Percentiles rank a stretch among this genome's conserved stretches.
phyloP scores from a whole-genome alignment of 1,140 invertebrate genomes.

The Cecropterus lyciades region DNA sequence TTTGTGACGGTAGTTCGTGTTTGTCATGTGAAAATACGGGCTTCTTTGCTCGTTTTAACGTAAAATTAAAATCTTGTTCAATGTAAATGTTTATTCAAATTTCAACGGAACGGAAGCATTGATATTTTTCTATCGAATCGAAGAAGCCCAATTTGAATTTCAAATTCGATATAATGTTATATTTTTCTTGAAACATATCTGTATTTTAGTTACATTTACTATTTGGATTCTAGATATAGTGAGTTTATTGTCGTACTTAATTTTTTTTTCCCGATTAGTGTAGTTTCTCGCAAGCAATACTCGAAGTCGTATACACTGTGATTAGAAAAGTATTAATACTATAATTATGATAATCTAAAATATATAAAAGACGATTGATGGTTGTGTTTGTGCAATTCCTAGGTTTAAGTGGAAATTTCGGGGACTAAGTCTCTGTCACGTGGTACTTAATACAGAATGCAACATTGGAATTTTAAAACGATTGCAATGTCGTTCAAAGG shows the following conservation, averaged over 20 bases:
- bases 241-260: conserved; percentile 45
- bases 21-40: conserved; percentile 28
- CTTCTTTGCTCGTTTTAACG: conserved; percentile 22
- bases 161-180: not conserved
- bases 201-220: not conserved
- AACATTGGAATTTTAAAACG: not conserved
- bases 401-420: conserved; percentile 65
- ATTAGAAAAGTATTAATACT: conserved; percentile 75
- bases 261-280: conserved; percentile 36
- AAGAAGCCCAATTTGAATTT: conserved; percentile 16
- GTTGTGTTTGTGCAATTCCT: conserved; percentile 83
- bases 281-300: conserved; percentile 66
- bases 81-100: conserved; percentile 2
- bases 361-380: conserved; percentile 72
- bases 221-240: not conserved
- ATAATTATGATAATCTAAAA: conserved; percentile 48
- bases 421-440: conserved; percentile 59
- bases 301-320: conserved; percentile 66
- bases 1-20: conserved; percentile 28
- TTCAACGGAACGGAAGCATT: not conserved
- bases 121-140: conserved; percentile 8
- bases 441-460: conserved; percentile 46
- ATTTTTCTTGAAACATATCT: conserved; percentile 10
- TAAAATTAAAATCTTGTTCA: not conserved
- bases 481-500: conserved; percentile 1